Percentiles rank a stretch among this genome's conserved stretches.
phyloP scores from a whole-genome alignment of 1,140 invertebrate species.

The Psix sp. region DNA sequence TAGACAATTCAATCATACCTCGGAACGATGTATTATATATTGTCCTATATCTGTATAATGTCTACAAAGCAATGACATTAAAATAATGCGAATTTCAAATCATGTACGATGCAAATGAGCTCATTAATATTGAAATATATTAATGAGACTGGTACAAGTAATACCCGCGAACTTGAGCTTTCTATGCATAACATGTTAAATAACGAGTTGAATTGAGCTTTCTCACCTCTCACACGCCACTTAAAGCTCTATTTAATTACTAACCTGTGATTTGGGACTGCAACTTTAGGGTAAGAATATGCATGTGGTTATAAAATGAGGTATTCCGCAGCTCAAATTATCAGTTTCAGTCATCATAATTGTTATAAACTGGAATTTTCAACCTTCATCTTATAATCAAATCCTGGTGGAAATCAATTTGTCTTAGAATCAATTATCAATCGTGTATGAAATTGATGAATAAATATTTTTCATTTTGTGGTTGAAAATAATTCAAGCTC shows the following conservation, averaged over 20 bases:
- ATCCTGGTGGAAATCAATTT: too few species aligned
- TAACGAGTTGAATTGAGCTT: slow-evolving; percentile 31
- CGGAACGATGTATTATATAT: slow-evolving; percentile 34
- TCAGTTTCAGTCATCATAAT: too few species aligned
- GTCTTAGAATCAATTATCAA: too few species aligned
- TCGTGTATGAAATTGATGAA: too few species aligned
- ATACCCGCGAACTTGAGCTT: slow-evolving; percentile 22
- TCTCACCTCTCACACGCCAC: slow-evolving; percentile 25
- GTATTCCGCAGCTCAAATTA: too few species aligned
- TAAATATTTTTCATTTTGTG: too few species aligned
- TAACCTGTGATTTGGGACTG: too few species aligned
- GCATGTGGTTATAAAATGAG: too few species aligned
- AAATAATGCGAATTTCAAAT: slow-evolving; percentile 49
- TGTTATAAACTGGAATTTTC: too few species aligned
- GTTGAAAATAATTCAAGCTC: too few species aligned
- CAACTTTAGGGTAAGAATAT: too few species aligned
- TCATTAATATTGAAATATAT: slow-evolving; percentile 53
- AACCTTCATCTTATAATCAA: too few species aligned
- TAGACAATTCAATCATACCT: slow-evolving; percentile 23
- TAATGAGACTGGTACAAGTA: slow-evolving; percentile 31
- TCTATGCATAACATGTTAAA: slow-evolving; percentile 36
- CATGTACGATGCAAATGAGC: slow-evolving; percentile 40
- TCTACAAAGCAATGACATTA: slow-evolving; percentile 42
- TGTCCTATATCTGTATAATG: slow-evolving; percentile 38
- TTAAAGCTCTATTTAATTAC: slow-evolving; percentile 31